phyloP scores from a whole-genome alignment of 2,113 vertebrate genomes.

The Ardeotis arabs region DNA sequence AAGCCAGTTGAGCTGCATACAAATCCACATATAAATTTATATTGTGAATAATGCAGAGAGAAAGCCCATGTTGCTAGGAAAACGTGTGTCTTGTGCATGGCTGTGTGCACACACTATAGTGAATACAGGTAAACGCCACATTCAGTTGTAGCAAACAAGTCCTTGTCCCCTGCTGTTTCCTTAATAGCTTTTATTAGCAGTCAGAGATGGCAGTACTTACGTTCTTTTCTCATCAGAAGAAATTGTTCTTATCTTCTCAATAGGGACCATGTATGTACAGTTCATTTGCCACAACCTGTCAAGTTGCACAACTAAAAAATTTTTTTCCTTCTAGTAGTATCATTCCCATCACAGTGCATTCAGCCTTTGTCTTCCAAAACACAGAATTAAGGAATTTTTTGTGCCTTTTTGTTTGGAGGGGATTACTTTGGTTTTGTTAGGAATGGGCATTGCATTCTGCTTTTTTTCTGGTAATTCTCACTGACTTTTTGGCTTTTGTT shows the following conservation, averaged over 20 bases:
- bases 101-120: neutral
- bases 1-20: neutral
- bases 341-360: neutral
- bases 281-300: neutral
- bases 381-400: neutral
- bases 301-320: neutral
- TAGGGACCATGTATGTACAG: neutral
- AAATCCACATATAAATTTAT: neutral
- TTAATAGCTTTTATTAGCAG: conserved; percentile 21
- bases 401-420: neutral
- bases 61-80: neutral
- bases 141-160: neutral
- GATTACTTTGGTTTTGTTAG: neutral
- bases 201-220: conserved; percentile 30
- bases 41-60: neutral
- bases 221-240: conserved; percentile 34
- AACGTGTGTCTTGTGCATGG: neutral
- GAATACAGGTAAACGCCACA: neutral
- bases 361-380: neutral
- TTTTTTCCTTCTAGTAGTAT: neutral
- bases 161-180: conserved; percentile 5
- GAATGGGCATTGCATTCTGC: neutral
- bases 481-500: neutral
- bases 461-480: neutral
- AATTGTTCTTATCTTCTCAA: conserved; percentile 16